phyloP scores from a whole-genome alignment of 1,140 invertebrate species.

The Cyclina sinensis region DNA sequence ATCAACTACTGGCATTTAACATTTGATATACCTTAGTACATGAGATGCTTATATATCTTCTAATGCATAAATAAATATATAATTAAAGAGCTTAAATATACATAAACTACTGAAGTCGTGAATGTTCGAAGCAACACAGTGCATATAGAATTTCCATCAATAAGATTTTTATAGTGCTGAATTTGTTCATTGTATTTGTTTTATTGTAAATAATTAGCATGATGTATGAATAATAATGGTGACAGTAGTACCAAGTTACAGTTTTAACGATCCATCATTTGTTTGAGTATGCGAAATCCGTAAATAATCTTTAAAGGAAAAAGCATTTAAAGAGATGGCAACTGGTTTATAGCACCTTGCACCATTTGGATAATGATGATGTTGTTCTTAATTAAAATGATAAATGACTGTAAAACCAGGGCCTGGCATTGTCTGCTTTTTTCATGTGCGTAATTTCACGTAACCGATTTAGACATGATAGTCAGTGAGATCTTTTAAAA shows the following conservation, averaged over 20 bases:
- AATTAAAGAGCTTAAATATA: no score
- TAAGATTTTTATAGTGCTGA: background rate
- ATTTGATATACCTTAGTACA: no score
- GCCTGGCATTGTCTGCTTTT: background rate
- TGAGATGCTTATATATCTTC: no score
- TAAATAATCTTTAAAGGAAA: background rate
- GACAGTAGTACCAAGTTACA: constrained; percentile 31
- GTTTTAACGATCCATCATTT: constrained; percentile 5
- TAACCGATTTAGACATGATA: background rate
- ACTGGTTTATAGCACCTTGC: background rate
- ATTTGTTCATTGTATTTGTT: background rate
- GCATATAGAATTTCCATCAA: no score
- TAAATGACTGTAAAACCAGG: constrained; percentile 7
- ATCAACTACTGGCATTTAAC: no score
- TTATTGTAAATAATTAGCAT: constrained; percentile 29
- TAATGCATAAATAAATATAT: no score
- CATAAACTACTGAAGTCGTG: no score
- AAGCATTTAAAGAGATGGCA: background rate
- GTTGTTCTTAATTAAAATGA: constrained; percentile 44
- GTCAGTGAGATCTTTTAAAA: constrained; percentile 13
- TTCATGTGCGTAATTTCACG: constrained; percentile 5
- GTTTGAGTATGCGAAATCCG: background rate
- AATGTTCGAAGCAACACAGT: no score
- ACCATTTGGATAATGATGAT: constrained; percentile 9
- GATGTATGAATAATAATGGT: constrained; percentile 31